Evolutionary conservation across 1,140 invertebrate species (phyloP).

Genomic region (Pseudobourletiella spinata): DNA sequence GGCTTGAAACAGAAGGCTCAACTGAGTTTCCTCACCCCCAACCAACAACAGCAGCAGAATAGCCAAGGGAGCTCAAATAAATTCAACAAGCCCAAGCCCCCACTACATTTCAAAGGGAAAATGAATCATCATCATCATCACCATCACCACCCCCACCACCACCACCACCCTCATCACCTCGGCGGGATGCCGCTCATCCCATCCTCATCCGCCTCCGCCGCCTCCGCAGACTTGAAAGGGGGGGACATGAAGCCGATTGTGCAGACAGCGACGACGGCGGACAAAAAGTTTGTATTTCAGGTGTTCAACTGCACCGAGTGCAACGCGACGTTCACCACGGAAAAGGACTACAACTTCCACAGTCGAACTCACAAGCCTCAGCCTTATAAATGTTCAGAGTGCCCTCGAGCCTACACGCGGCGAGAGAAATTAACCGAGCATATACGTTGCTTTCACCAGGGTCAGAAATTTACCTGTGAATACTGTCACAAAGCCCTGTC

Average conservation of each 20-base stretch:
- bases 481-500: conserved; percentile 31
- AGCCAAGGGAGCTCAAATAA: not conserved
- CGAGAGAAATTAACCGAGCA: conserved; percentile 29
- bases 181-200: not conserved
- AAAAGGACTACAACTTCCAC: conserved; percentile 28
- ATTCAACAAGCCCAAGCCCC: conserved; percentile 1
- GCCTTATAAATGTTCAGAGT: conserved; percentile 32
- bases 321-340: conserved; percentile 21
- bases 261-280: not conserved
- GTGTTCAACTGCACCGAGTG: conserved; percentile 29
- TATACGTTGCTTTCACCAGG: conserved; percentile 34
- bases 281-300: conserved; percentile 24
- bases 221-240: not conserved
- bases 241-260: not conserved
- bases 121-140: conserved; percentile 9
- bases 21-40: conserved; percentile 17
- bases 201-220: not conserved
- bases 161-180: not conserved
- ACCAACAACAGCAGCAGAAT: not conserved
- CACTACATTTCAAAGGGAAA: not conserved
- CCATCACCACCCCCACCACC: not conserved
- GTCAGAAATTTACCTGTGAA: conserved; percentile 33
- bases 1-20: conserved; percentile 24
- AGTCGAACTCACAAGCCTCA: conserved; percentile 30
- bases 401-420: conserved; percentile 29